Evolutionary conservation across 2,888 invertebrate species (phyloP), one percentile per base, ranked within the genome.

Genomic region (Frankliniella fusca): DNA sequence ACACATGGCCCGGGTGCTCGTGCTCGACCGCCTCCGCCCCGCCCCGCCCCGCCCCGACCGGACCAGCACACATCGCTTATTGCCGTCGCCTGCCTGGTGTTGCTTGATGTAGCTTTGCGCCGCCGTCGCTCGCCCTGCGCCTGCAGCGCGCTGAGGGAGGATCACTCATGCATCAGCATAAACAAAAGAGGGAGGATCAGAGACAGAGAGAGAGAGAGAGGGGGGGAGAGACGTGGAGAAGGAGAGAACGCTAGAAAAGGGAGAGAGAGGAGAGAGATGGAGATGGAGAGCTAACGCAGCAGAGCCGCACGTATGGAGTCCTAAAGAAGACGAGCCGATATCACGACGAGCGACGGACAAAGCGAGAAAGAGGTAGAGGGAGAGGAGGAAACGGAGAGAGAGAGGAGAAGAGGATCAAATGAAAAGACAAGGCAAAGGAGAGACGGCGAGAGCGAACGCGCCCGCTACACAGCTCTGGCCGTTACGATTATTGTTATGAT

Each of bases 401-500:
- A 15, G 61, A 61, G 61, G 15, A 18, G 15, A 61, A 38, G 54
- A 54, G 54, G 54, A 54, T 20, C 54, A 15, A 54, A 54, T 54
- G 54, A 54, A 54, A 54, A 20, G 54, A 54, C 54, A 18, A 54
- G 18, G 54, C 54, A 54, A 54, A 54, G 54, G 70, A 61, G 70
- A 76, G 70, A 76, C 27, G 54, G 54, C 70, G 70, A 76, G 54
- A 54, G 70, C 70, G 70, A 27, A 27, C 70, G 27, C 70, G 70
- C 23, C 70, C 70, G 70, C 70, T 76, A 76, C 70, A 76, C 70
- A 76, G 70, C 70, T 15, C 20, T 54, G 18, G 70, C 70, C 70
- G 70, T 76, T 76, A 76, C 70, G 70, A 76, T 76, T 76, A 76
- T 76, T 76, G 70, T 76, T 76, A 76, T 76, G 70, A 76, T 76